Base-by-base conservation (phyloP, 1,140 invertebrate genomes). In the Chionoecetes opilio region DNA sequence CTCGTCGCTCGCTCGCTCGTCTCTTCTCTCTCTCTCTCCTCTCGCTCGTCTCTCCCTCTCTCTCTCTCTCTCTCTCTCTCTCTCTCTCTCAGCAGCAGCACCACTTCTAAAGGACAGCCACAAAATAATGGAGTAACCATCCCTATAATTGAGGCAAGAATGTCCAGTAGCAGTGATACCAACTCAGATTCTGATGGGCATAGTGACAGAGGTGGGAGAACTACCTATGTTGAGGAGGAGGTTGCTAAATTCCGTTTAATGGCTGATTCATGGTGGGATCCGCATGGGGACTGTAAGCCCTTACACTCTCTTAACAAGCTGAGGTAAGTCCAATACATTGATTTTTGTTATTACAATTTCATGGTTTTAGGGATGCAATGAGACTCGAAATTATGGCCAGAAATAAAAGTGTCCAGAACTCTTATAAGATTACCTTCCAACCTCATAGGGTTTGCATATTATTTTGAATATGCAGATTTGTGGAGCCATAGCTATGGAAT, bases 241-340 rank as follows among this genome's bases (percentile, higher is more conserved):
- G 93, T 94, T 31, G 88, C 87, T 82, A 94, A 94, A 31, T 94
- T 94, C 46, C 53, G 93, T 29, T 21, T 87, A 41, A 90, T 94
- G 93, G 93, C 93, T 82, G 88, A 84, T 46, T 90, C 88, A 11
- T 94, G 93, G 93, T 94, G 93, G 93, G 93, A 94, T 84, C 53
- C 41, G 26, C n/a, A 91, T 32, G 93, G 93, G 11, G 93, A 94
- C 46, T 89, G 53, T 29, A 94, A 90, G 29, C 93, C 93, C 21
- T 32, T 94, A 38, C 93, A 94, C 41, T 89, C 93, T 84, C 87
- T 94, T 8, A 94, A 94, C 82, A 82, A 75, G 90, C 82, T 94
- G 41, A 90, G 93, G 93, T 90, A 94, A 26, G 53, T 75, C 34
- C 5, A 9, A 5, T 63, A 46, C 53, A 41, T n/a, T n/a, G n/a